These are phyloP conservation scores for Chaetorhynchus papuensis DNA, from an alignment of 2,113 vertebrate genomes.

Conservation along the genomic window DNA sequence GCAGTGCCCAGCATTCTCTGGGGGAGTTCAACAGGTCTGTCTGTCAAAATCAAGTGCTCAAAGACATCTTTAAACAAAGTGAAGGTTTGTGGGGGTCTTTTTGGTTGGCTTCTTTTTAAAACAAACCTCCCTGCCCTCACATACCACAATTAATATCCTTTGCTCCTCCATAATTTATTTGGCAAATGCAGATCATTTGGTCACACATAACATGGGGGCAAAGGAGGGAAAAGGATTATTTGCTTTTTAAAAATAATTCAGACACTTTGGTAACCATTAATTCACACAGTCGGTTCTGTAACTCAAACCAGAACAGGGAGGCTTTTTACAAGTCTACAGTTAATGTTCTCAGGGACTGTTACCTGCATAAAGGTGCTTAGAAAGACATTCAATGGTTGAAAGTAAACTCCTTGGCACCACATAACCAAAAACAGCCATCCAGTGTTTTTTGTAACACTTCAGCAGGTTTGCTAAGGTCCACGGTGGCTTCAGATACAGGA, in stretches of 20 bases:
- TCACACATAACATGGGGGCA: not conserved
- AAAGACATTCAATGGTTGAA: constrained; percentile 75
- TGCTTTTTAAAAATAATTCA: not conserved
- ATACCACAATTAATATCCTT: not conserved
- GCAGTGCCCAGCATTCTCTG: not conserved
- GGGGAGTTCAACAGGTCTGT: not conserved
- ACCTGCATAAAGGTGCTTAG: constrained; percentile 79
- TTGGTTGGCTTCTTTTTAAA: not conserved
- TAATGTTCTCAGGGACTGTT: not conserved
- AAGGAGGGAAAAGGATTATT: not conserved
- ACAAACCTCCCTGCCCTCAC: not conserved
- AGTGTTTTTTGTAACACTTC: constrained; percentile 88
- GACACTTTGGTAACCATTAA: not conserved
- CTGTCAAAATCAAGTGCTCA: not conserved
- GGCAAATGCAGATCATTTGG: not conserved
- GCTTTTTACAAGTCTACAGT: not conserved
- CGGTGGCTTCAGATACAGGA: constrained; percentile 86
- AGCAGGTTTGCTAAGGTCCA: constrained; percentile 84
- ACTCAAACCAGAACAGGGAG: not conserved
- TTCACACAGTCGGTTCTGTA: not conserved
- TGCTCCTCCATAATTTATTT: not conserved
- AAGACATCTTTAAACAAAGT: not conserved
- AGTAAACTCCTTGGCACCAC: constrained; percentile 76
- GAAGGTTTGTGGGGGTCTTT: rapidly evolving
- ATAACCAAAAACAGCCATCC: constrained; percentile 89